Base-by-base conservation (phyloP, 2,888 invertebrate species). In the Meteorus cinctellus region DNA sequence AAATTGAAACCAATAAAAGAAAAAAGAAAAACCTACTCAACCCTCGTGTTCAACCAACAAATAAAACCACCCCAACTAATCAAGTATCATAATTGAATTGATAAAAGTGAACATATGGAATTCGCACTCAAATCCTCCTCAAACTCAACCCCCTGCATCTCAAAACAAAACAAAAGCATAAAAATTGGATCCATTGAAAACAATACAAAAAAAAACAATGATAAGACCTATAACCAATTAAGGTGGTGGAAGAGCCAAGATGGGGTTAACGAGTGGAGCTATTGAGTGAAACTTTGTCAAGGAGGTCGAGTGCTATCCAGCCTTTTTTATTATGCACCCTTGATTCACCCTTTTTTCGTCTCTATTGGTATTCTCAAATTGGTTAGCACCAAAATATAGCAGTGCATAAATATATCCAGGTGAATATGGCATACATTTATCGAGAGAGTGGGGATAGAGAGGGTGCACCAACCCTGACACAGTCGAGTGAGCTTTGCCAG, bases 381-480 rank as follows among this genome's bases (percentile, higher is more conserved):
- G 41, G 41, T 41, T 41, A 41, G 41, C 41, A 41, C 41, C 41
- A 41, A 41, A 41, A 41, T 41, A 41, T 41, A 41, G 41, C 41
- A 12, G 41, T 10, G 1, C 41, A 41, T 41, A 41, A 41, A 41
- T 41, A 41, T 41, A 41, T 41, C 4, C 12, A 12, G 62, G 29
- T 29, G 62, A 12, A 55, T 55, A 55, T 55, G 74, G 73, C 72
- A 63, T 55, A 65, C 72, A 36, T 72, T 66, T 36, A 74, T 67
- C 72, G 66, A 65, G 70, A 74, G 76, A 80, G 81, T 80, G 41
- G 41, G 12, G 41, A 34, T 41, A 10, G 41, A 41, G 12, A 41
- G 41, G 41, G 41, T 41, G 41, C 83, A 81, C 81, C 86, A 88
- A 88, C 87, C 87, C 87, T 87, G 87, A 87, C 87, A 87, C 82